phyloP scores from a whole-genome alignment of 2,113 vertebrate genomes.

The Hippocampus abdominalis region DNA sequence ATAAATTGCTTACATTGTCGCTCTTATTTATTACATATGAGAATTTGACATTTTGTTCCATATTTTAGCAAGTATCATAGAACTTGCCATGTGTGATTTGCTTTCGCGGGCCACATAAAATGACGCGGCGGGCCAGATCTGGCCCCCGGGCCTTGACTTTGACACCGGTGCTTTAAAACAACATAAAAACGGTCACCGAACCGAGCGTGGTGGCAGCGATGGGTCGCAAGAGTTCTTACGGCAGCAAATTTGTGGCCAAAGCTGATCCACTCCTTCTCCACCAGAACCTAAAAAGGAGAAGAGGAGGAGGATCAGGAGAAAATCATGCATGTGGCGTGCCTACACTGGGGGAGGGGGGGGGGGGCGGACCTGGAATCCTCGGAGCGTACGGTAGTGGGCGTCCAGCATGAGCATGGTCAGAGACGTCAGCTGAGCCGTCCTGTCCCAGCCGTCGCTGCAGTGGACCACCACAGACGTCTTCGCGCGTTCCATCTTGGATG shows the following conservation, averaged over 20 bases:
- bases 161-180: too few species aligned
- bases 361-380: constrained; percentile 82
- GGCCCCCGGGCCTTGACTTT: too few species aligned
- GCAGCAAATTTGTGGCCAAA: constrained; percentile 92
- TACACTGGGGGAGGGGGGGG: not conserved
- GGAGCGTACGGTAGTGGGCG: constrained; percentile 88
- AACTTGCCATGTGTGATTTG: too few species aligned
- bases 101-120: too few species aligned
- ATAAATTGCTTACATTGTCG: too few species aligned
- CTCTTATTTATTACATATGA: too few species aligned
- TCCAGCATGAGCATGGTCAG: constrained; percentile 97
- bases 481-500: constrained; percentile 88
- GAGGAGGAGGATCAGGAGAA: not conserved
- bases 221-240: constrained; percentile 68
- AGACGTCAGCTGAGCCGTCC: constrained; percentile 90
- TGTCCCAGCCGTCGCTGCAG: constrained; percentile 95
- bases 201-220: too few species aligned
- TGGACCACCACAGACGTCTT: constrained; percentile 95
- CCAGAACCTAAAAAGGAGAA: constrained; percentile 68
- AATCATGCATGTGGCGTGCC: too few species aligned
- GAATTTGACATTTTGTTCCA: too few species aligned
- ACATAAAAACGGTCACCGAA: too few species aligned
- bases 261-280: constrained; percentile 97
- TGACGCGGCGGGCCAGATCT: too few species aligned
- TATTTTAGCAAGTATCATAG: too few species aligned